Conservation (phyloP, 2,888 invertebrate genomes). For the Nomada fabriciana region DNA sequence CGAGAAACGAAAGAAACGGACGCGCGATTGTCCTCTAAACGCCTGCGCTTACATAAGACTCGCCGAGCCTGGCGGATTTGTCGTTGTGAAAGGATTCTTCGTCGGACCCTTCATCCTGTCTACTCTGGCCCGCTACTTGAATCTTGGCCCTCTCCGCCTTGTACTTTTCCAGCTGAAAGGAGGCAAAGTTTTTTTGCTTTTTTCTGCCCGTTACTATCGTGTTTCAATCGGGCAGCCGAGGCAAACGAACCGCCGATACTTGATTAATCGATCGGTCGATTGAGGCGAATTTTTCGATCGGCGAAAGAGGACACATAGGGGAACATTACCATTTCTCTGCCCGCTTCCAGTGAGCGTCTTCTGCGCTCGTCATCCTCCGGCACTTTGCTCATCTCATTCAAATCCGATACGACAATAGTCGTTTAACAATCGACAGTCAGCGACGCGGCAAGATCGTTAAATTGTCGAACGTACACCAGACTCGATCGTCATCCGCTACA, state of each 20-base stretch:
- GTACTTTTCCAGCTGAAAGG: conserved; percentile 75
- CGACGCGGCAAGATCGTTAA: conserved; percentile 17
- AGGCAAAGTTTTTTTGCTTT: background rate
- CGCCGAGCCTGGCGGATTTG: conserved; percentile 71
- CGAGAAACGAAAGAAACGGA: background rate
- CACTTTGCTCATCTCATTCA: conserved; percentile 53
- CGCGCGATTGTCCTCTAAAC: background rate
- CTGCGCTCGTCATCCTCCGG: conserved; percentile 79
- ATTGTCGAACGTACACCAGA: conserved; percentile 2
- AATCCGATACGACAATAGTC: conserved; percentile 11
- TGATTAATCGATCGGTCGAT: too few relatives aligned
- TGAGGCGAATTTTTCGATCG: too few relatives aligned
- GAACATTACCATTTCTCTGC: conserved; percentile 77
- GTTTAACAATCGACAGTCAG: conserved; percentile 16
- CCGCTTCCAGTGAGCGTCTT: conserved; percentile 76
- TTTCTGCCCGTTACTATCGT: background rate
- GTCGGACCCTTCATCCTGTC: conserved; percentile 74
- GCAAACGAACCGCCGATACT: background rate
- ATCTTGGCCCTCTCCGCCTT: conserved; percentile 71
- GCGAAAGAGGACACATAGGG: background rate
- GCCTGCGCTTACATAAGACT: conserved; percentile 71
- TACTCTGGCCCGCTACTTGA: conserved; percentile 58
- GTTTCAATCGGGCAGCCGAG: too few relatives aligned
- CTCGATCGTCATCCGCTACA: conserved; percentile 43
- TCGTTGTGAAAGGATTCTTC: conserved; percentile 77